phyloP scores from a whole-genome alignment of 1,140 invertebrate genomes.

The Drosophila sp. region DNA sequence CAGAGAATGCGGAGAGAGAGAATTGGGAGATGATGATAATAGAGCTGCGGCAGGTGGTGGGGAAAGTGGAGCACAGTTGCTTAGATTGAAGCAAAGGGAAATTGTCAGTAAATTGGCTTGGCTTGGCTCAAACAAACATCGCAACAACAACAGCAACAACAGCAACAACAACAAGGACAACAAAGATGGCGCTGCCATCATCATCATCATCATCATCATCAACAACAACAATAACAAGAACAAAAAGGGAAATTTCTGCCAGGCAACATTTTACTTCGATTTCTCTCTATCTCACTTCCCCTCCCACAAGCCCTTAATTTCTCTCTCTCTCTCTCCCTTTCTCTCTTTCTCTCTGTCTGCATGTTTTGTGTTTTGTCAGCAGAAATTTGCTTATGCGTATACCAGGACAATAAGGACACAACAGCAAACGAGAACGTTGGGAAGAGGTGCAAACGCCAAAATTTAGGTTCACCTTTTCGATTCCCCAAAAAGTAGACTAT shows the following conservation, averaged over 20 bases:
- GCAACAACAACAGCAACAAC: conserved; percentile 57
- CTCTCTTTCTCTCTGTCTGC: conserved; percentile 12
- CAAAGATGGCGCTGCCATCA: conserved; percentile 28
- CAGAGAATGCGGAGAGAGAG: conserved; percentile 30
- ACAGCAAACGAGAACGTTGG: conserved; percentile 49
- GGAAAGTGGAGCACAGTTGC: conserved; percentile 47
- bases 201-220: conserved; percentile 16
- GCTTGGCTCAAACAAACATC: conserved; percentile 51
- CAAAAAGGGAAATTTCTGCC: conserved; percentile 64
- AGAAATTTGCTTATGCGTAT: conserved; percentile 70
- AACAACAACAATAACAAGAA: conserved; percentile 38
- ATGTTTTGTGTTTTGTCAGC: conserved; percentile 77
- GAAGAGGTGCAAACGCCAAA: conserved; percentile 45
- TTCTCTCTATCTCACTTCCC: conserved; percentile 26
- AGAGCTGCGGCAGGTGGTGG: conserved; percentile 15
- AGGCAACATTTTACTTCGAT: conserved; percentile 77
- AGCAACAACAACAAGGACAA: conserved; percentile 40
- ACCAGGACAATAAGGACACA: conserved; percentile 23
- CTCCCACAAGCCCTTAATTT: not conserved
- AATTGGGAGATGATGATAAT: conserved; percentile 19
- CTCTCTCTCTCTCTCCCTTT: not conserved
- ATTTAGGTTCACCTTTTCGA: conserved; percentile 19
- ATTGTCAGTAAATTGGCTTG: conserved; percentile 79
- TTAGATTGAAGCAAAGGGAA: conserved; percentile 68
- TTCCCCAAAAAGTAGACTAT: conserved; percentile 10